Percentiles rank a stretch among this genome's conserved stretches.
phyloP scores from a whole-genome alignment of 2,113 vertebrate species.

The Centropus bengalensis region DNA sequence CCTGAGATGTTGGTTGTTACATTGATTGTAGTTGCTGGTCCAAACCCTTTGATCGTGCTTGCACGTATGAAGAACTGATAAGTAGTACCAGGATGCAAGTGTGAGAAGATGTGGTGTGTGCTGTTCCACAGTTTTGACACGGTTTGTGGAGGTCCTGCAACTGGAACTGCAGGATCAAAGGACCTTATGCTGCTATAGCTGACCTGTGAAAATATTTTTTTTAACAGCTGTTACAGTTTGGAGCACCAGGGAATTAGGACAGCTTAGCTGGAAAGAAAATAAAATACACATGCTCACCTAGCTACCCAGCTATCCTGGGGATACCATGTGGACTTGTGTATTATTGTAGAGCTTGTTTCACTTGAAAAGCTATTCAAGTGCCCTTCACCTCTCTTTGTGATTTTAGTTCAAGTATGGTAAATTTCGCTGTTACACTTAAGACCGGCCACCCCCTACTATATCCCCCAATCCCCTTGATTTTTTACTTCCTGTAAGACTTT shows the following conservation, averaged over 20 bases:
- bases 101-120: constrained; percentile 90
- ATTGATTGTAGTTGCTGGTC: constrained; percentile 89
- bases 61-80: constrained; percentile 95
- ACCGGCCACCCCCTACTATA: neutral
- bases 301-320: neutral
- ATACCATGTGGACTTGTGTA: neutral
- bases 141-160: constrained; percentile 87
- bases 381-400: neutral
- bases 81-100: constrained; percentile 93
- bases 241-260: neutral
- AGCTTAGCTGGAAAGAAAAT: neutral
- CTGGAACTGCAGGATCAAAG: constrained; percentile 92
- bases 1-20: constrained; percentile 98
- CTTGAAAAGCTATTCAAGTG: neutral
- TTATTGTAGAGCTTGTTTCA: neutral
- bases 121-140: constrained; percentile 92
- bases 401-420: neutral
- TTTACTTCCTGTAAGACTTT: neutral
- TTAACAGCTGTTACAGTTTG: neutral
- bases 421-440: neutral
- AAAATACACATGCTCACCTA: neutral
- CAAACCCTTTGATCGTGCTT: constrained; percentile 95
- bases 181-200: constrained; percentile 92
- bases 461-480: neutral
- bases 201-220: constrained; percentile 78